Conservation (phyloP, 2,888 invertebrate genomes). For the Dromius quadrimaculatus region DNA sequence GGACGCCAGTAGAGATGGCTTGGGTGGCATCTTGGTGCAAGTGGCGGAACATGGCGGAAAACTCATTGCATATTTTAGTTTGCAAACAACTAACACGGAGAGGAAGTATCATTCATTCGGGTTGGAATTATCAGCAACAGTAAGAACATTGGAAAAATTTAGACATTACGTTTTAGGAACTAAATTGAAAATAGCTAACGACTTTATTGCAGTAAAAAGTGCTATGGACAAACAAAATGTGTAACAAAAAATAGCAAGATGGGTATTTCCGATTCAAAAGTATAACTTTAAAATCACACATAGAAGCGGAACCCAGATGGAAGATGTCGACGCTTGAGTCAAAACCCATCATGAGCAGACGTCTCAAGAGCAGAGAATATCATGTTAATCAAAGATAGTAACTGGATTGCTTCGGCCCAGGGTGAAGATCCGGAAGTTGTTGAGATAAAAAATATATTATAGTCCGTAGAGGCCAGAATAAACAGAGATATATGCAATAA, state of each 20-base stretch:
- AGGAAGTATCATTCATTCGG: slow-evolving; percentile 52
- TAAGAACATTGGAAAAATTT: slow-evolving; percentile 50
- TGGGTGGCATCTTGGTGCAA: slow-evolving; percentile 56
- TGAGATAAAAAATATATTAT: background rate
- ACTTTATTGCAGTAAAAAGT: slow-evolving; percentile 54
- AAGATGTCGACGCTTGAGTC: slow-evolving; percentile 60
- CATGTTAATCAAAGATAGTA: background rate
- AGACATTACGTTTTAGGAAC: slow-evolving; percentile 50
- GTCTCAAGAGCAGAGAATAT: background rate
- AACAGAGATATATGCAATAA: background rate
- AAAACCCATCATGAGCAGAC: background rate
- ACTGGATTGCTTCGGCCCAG: background rate
- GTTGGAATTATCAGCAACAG: slow-evolving; percentile 49
- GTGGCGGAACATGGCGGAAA: background rate
- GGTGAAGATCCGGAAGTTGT: background rate
- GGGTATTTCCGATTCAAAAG: slow-evolving; percentile 53
- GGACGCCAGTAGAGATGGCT: slow-evolving; percentile 54
- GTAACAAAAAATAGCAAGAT: slow-evolving; percentile 48
- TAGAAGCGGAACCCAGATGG: slow-evolving; percentile 56
- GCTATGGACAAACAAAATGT: slow-evolving; percentile 42
- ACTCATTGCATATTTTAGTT: slow-evolving; percentile 55
- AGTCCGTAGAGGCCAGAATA: background rate
- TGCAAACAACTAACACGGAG: slow-evolving; percentile 51
- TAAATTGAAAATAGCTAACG: slow-evolving; percentile 52
- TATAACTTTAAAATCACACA: slow-evolving; percentile 53